phyloP scores from a whole-genome alignment of 2,797 vertebrate species.

The Lagocephalus sceleratus region DNA sequence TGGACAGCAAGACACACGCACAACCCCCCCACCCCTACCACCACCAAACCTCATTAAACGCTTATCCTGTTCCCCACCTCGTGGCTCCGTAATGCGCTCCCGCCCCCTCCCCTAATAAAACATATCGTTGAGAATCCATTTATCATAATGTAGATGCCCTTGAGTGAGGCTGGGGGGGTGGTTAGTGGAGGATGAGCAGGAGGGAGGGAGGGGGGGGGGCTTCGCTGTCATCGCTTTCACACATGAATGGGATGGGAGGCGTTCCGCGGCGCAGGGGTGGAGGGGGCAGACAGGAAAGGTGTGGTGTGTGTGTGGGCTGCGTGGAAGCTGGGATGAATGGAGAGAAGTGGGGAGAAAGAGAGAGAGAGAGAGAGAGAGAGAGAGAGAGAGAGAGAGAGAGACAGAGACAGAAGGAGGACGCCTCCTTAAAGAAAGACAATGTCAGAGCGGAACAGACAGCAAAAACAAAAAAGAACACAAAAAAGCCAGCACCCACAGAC shows the following conservation, averaged over 20 bases:
- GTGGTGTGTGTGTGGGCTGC: neutral
- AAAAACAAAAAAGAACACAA: too few species aligned
- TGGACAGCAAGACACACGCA: constrained; percentile 23
- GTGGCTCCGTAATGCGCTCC: constrained; percentile 43
- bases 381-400: constrained; percentile 13
- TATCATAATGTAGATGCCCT: constrained; percentile 73
- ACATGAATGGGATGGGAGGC: constrained; percentile 21
- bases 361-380: constrained; percentile 15
- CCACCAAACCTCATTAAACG: constrained; percentile 63
- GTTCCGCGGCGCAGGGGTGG: constrained; percentile 4
- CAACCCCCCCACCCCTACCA: constrained; percentile 18
- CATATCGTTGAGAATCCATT: constrained; percentile 63
- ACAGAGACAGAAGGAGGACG: constrained; percentile 17
- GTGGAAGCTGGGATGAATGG: constrained; percentile 10
- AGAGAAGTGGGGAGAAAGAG: constrained; percentile 35
- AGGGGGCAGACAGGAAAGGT: constrained; percentile 4
- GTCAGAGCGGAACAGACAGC: constrained; percentile 12
- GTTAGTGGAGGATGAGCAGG: constrained; percentile 22
- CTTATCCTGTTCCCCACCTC: constrained; percentile 53
- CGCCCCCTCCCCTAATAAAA: constrained; percentile 59
- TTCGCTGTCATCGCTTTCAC: constrained; percentile 24
- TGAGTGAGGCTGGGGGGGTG: constrained; percentile 51
- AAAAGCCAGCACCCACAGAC: constrained; percentile 28
- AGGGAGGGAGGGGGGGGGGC: constrained; percentile 21
- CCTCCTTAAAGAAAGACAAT: constrained; percentile 21